phyloP scores from a whole-genome alignment of 2,888 invertebrate species.

The Anaspis maculata region DNA sequence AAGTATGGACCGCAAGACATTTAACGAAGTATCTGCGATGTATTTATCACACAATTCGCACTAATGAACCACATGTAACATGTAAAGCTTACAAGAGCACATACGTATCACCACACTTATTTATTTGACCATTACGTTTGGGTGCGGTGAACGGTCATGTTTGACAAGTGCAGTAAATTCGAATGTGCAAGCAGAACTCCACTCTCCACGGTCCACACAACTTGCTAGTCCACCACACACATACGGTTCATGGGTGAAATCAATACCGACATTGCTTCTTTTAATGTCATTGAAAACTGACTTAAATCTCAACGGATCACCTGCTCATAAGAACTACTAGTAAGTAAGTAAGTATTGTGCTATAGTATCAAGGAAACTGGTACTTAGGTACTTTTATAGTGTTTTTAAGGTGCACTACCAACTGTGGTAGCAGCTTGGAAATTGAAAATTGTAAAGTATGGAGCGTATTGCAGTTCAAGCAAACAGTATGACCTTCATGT shows the following conservation, averaged over 20 bases:
- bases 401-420: too few species aligned
- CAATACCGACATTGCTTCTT: not conserved
- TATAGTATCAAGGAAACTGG: too few species aligned
- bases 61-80: constrained; percentile 19
- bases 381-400: too few species aligned
- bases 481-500: too few species aligned
- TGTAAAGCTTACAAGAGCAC: constrained; percentile 12
- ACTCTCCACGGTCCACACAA: too few species aligned
- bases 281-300: constrained; percentile 4
- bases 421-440: too few species aligned
- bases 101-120: constrained; percentile 12
- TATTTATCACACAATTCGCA: constrained; percentile 16
- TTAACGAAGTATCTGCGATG: constrained; percentile 12
- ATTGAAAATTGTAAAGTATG: too few species aligned
- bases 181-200: too few species aligned
- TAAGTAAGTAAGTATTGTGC: too few species aligned
- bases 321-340: too few species aligned
- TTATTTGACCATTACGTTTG: constrained; percentile 17
- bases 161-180: constrained; percentile 12
- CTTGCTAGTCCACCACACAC: constrained; percentile 1
- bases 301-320: constrained; percentile 6
- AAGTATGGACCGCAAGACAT: constrained; percentile 8
- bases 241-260: too few species aligned
- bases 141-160: constrained; percentile 14
- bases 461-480: too few species aligned